These are phyloP conservation scores for Ictalurus furcatus DNA, from an alignment of 2,113 vertebrate genomes.

Conservation along the genomic window DNA sequence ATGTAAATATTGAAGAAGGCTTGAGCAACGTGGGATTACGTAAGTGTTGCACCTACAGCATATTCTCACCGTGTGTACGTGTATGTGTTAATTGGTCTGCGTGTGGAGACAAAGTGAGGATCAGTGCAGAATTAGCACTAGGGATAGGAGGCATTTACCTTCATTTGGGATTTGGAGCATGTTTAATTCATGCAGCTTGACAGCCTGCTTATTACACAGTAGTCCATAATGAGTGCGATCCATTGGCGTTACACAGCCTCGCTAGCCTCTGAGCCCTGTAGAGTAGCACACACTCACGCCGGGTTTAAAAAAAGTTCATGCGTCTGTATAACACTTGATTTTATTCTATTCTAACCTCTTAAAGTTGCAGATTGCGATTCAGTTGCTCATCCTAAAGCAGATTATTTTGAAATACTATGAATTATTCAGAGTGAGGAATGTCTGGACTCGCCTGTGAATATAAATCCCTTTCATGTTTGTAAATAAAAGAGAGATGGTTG, in stretches of 20 bases:
- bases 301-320: not conserved
- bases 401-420: not conserved
- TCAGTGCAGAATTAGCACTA: constrained; percentile 6
- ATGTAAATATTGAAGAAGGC: not conserved
- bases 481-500: not conserved
- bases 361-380: not conserved
- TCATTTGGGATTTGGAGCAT: constrained; percentile 44
- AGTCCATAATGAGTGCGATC: constrained; percentile 30
- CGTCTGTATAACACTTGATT: not conserved
- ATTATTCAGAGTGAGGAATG: not conserved
- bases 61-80: not conserved
- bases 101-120: constrained; percentile 7
- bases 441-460: not conserved
- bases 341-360: not conserved
- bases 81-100: not conserved
- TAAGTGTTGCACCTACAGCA: not conserved
- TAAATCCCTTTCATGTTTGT: not conserved
- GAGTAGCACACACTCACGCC: not conserved
- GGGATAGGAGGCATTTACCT: constrained; percentile 32
- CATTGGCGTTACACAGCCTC: not conserved
- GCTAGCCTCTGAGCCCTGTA: constrained; percentile 17
- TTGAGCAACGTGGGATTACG: not conserved
- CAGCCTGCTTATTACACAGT: constrained; percentile 42
- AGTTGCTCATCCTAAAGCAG: not conserved
- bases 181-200: constrained; percentile 53